phyloP scores from a whole-genome alignment of 1,140 invertebrate genomes.

The Sipha flava region DNA sequence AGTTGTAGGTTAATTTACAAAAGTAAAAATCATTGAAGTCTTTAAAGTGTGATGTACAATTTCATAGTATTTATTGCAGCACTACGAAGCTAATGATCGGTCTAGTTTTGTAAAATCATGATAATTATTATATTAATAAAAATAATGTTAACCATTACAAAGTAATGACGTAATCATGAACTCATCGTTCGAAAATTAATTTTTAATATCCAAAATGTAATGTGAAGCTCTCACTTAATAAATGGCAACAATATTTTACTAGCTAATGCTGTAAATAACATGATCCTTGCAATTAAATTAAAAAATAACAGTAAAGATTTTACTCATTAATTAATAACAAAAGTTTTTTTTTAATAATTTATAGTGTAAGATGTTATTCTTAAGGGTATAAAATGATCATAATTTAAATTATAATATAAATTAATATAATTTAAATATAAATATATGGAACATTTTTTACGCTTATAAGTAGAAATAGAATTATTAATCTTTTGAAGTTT shows the following conservation, averaged over 20 bases:
- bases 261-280: too few species aligned
- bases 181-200: neutral
- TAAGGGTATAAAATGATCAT: too few species aligned
- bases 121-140: neutral
- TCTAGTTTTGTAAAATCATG: neutral
- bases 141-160: neutral
- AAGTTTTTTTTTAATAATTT: too few species aligned
- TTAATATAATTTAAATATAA: too few species aligned
- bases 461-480: too few species aligned
- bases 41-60: neutral
- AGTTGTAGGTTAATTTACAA: neutral
- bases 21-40: neutral
- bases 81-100: neutral
- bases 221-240: neutral
- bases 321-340: too few species aligned
- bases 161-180: neutral
- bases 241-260: neutral
- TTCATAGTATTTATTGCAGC: neutral
- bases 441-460: too few species aligned
- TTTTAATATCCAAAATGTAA: neutral
- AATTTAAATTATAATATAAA: too few species aligned
- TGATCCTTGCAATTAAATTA: too few species aligned
- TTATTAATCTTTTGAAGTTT: too few species aligned
- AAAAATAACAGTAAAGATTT: too few species aligned
- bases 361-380: too few species aligned